Evolutionary conservation across 2,888 invertebrate species (phyloP), one percentile per base, ranked within the genome.

Genomic region (Brachyptera putata): DNA sequence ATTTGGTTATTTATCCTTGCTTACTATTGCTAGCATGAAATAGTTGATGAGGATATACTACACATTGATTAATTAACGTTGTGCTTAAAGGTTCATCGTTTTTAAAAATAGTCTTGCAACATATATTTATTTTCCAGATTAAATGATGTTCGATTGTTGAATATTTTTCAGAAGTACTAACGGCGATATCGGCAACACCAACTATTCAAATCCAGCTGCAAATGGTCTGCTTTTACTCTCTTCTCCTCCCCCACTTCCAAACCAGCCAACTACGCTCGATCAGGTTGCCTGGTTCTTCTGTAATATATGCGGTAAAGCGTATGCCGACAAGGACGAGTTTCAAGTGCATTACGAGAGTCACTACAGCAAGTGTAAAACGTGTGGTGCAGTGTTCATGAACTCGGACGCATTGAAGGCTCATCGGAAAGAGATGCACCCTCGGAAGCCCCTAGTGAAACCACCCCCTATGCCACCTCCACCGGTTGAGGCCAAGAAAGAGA

Each of bases 331-430:
- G 63, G 66, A 69, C 18, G 71, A 70, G 48, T 73, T 75, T 64
- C 71, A 76, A 61, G 65, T 66, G 30, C 76, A 76, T 66, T 77
- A 73, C 64, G 71, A 73, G 30, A 68, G 69, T 58, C 77, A 77
- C 66, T 75, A 75, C 66, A 69, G 70, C 57, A 76, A 74, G 63
- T 77, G 76, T 63, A 64, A 67, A 3, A 63, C 68, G 3, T 81
- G 80, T 66, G 74, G 73, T 48, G 68, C 75, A 24, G 74, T 75
- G 58, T 80, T 79, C 66, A 74, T 75, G 4, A 77, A 73, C 64
- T 68, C 75, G 30, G 78, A 79, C 30, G 72, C 73, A n/a, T 67
- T 80, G 9, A 68, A 70, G 57, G 64, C 65, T 1, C 76, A 76
- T 64, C 65, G 70, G 43, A 74, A 72, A 64, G 70, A 71, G 59